Percentiles rank a stretch among this genome's conserved stretches.
Conservation (phyloP, 2,797 vertebrate species). For the Triplophysa bombifrons region DNA sequence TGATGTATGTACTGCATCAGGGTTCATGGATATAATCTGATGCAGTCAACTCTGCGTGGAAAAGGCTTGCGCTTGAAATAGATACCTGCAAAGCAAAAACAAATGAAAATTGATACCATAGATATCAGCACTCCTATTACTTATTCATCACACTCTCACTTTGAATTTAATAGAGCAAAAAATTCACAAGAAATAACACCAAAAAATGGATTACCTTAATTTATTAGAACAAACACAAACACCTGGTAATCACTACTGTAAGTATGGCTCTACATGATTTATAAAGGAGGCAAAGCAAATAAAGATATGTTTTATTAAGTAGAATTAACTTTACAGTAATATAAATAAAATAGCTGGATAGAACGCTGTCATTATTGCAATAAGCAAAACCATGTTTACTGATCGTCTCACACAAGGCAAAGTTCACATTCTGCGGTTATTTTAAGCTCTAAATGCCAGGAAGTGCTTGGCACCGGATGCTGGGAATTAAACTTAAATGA, state of each 20-base stretch:
- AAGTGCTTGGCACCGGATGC: not conserved
- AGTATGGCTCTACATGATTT: not conserved
- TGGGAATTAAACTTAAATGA: not conserved
- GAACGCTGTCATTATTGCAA: not conserved
- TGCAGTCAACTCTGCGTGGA: constrained; percentile 10
- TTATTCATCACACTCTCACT: constrained; percentile 61
- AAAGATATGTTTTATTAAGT: not conserved
- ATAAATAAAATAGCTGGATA: not conserved
- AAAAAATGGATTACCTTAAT: not conserved
- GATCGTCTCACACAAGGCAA: not conserved
- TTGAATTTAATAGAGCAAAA: constrained; percentile 46
- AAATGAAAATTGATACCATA: constrained; percentile 59
- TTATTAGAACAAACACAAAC: not conserved
- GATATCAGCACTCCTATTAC: constrained; percentile 50
- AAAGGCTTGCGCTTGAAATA: constrained; percentile 47
- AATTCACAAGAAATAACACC: constrained; percentile 4
- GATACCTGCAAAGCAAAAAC: constrained; percentile 60
- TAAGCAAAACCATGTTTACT: not conserved
- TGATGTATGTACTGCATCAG: constrained; percentile 13
- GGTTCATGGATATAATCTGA: not conserved
- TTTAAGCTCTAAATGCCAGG: constrained; percentile 3
- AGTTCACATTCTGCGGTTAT: constrained; percentile 9
- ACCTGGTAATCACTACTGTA: not conserved
- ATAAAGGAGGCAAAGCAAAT: not conserved
- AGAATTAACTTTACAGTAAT: too few species aligned